Evolutionary conservation across 2,113 vertebrate species (phyloP), one percentile per base, ranked within the genome.

Genomic region (Rhabdomys dilectus): DNA sequence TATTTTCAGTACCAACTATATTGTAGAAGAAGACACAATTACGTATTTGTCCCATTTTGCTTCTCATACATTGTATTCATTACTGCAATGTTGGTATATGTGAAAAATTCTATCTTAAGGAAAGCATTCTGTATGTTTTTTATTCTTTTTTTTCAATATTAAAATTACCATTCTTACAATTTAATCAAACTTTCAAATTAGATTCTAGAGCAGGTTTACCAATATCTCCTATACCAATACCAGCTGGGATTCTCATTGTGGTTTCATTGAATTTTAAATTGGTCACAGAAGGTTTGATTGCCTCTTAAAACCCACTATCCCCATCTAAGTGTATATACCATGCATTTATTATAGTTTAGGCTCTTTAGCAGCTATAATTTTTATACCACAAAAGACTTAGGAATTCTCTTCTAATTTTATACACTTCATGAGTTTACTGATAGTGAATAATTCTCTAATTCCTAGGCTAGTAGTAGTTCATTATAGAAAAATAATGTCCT

Each of bases 101-200:
- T 66, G 70, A 84, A 95, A 77, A 60, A 91, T 12, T 80, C 60
- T 9, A 36, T 77, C 21, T 97, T 34, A 64, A 10, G 45, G 36
- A 15, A 60, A 93, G 2, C 39, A 1, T 9, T 45, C 21, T 90
- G 2, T 39, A 3, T 93, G 81, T 29, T 11, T 93, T 77, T 77
- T 17, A 42, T 68, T 70, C 7, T 87, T 89, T 84, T 88, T 82
- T 88, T 51, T 2, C 3, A 21, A 0, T 87, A 3, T 64, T 91
- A 29, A 96, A 42, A 16, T 48, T 7, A 6, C 15, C 90, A 1
- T 84, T 90, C 66, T 39, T 64, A 0, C 39, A 94, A 92, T 42
- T 91, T 94, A n/a, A 91, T 45, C 51, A 77, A 87, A 78, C 89
- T 42, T 91, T 76, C 64, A 39, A 70, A 88, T 51, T 58, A 80